These are phyloP conservation scores for Listronotus oregonensis DNA, from an alignment of 1,140 invertebrate species.

Conservation along the genomic window DNA sequence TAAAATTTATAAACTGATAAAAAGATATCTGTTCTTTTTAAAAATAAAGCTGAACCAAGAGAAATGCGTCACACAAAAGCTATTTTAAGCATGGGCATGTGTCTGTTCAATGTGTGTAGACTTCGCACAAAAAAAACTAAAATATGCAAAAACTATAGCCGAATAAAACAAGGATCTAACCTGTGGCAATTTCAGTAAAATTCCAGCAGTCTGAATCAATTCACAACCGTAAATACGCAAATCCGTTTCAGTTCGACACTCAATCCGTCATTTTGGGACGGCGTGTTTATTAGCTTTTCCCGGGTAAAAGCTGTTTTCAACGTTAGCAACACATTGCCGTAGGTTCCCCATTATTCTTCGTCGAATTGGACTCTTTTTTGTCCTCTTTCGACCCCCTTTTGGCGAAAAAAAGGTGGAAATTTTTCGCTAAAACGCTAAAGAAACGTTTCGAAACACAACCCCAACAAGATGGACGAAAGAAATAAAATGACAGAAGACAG, in stretches of 20 bases:
- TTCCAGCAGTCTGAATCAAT: slow-evolving; percentile 96
- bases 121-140: background rate
- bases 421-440: background rate
- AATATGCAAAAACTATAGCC: background rate
- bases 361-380: slow-evolving; percentile 30
- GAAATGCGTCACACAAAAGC: no score
- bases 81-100: no score
- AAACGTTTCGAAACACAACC: slow-evolving; percentile 6
- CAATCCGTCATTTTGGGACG: slow-evolving; percentile 90
- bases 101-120: no score
- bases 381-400: slow-evolving; percentile 29
- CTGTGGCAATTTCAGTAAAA: slow-evolving; percentile 92
- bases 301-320: slow-evolving; percentile 93
- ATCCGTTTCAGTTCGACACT: slow-evolving; percentile 89
- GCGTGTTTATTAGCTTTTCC: slow-evolving; percentile 83
- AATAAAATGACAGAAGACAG: no score
- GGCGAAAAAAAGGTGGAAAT: slow-evolving; percentile 2
- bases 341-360: slow-evolving; percentile 58
- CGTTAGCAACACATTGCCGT: slow-evolving; percentile 85
- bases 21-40: no score
- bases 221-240: slow-evolving; percentile 96
- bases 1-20: no score
- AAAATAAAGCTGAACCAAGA: no score
- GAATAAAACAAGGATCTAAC: slow-evolving; percentile 58
- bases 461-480: slow-evolving; percentile 4